Base-by-base conservation (phyloP, 2,797 vertebrate species). In the Streptopelia turtur region DNA sequence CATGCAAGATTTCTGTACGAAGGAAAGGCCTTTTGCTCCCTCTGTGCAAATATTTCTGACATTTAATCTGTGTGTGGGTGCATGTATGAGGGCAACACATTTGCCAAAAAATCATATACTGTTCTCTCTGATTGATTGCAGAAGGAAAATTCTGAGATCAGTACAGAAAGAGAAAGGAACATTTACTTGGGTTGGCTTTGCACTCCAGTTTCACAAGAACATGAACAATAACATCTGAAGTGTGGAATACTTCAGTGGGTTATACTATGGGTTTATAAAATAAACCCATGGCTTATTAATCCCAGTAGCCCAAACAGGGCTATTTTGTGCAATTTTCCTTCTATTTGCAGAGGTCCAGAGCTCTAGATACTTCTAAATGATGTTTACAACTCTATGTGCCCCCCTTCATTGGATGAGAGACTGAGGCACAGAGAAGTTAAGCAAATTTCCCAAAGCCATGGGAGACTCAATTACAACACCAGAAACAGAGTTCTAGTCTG, bases 81-180 rank as follows among this genome's bases (percentile, higher is more conserved):
- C 9, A 9, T 4, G 10, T 12, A 35, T 14, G 50, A 61, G 16
- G 41, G 76, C 11, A 63, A 43, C 0, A 5, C 1, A 0, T 15
- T 7, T 10, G 13, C 31, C 61, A 68, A 24, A 79, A 59, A n/a
- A 7, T 37, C 30, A 22, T n/a, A 13, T 12, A 10, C 21, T 64
- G 16, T 20, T 84, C 47, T 55, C 12, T 59, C 79, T 50, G n/a
- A 30, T 1, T 57, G n/a, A 27, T 1, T 20, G 55, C 3, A 31
- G 68, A 66, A 66, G 21, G 27, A 57, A 79, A 69, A 57, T 27
- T 50, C 63, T 56, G 65, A 83, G 12, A 68, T 41, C 45, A 28
- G 35, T 17, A 33, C 10, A 37, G 27, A 24, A 24, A 31, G 21
- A 56, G 21, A 56, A 25, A 75, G 18, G 13, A 70, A 6, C 33